Evolutionary conservation across 2,888 invertebrate genomes (phyloP).

Genomic region (Minunthozetes semirufus): DNA sequence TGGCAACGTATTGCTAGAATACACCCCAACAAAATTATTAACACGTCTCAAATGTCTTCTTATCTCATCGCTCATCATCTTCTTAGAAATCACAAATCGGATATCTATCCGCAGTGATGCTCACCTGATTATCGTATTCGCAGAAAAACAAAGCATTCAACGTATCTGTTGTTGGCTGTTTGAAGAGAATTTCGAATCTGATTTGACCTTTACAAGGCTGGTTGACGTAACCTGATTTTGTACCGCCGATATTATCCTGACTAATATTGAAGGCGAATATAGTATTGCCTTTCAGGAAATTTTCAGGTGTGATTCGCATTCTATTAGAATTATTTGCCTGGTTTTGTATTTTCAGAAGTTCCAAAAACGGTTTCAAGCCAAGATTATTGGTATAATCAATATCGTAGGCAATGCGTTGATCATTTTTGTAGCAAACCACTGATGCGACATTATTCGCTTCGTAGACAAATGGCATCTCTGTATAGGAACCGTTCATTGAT

Average conservation of each 20-base stretch:
- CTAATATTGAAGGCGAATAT: neutral
- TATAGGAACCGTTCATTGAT: no score
- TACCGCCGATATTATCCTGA: neutral
- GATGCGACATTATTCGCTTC: no score
- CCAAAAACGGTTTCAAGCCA: no score
- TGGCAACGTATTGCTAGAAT: neutral
- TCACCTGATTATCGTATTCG: slow-evolving; percentile 28
- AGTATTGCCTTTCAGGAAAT: neutral
- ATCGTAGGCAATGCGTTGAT: no score
- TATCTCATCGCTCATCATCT: neutral
- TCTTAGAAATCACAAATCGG: neutral
- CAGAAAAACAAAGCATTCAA: slow-evolving; percentile 8
- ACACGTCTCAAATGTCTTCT: neutral
- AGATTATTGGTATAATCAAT: no score
- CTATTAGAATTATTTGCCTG: no score
- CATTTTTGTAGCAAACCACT: no score
- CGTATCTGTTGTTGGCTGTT: neutral
- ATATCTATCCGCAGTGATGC: neutral
- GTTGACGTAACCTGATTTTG: neutral
- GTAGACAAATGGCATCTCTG: no score
- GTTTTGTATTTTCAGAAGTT: no score
- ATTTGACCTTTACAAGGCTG: neutral
- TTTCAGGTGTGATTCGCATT: neutral
- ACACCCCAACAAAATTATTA: slow-evolving; percentile 15
- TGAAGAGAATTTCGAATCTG: slow-evolving; percentile 17